Percentiles rank a stretch among this genome's conserved stretches.
phyloP scores from a whole-genome alignment of 1,140 invertebrate species.

The Euura lappo region DNA sequence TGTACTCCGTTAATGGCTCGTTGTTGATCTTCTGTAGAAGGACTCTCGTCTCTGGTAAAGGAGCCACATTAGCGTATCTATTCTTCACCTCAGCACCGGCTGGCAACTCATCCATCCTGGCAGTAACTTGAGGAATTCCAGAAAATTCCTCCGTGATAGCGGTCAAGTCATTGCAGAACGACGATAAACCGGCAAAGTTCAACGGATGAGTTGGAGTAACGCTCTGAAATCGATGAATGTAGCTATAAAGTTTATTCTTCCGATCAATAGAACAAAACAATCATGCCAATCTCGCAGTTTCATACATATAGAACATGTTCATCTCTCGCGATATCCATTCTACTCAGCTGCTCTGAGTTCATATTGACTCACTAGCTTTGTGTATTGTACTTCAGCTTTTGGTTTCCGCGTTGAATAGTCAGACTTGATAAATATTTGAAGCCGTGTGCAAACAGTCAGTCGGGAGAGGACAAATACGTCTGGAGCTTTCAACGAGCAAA shows the following conservation, averaged over 20 bases:
- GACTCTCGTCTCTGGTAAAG: constrained; percentile 87
- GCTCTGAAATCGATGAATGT: constrained; percentile 57
- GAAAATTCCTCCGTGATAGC: constrained; percentile 79
- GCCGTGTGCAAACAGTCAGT: neutral
- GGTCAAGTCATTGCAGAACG: constrained; percentile 75
- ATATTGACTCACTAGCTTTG: too few relatives aligned
- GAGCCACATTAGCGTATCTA: constrained; percentile 92
- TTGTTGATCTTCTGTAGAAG: constrained; percentile 71
- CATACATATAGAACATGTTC: too few relatives aligned
- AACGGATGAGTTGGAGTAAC: constrained; percentile 73
- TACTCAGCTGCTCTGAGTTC: too few relatives aligned
- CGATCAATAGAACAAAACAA: neutral
- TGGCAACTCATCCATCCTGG: constrained; percentile 82
- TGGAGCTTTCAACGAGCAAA: neutral
- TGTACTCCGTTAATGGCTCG: constrained; percentile 84
- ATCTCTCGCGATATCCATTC: too few relatives aligned
- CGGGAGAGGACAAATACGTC: neutral
- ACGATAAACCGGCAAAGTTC: constrained; percentile 76
- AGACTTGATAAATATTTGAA: neutral
- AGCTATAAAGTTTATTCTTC: neutral
- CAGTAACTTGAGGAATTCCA: constrained; percentile 77
- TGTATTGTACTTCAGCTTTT: too few relatives aligned
- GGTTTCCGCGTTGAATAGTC: neutral
- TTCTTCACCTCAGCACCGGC: constrained; percentile 89
- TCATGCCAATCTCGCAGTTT: too few relatives aligned